phyloP scores from a whole-genome alignment of 2,797 vertebrate genomes.

The Masticophis lateralis region DNA sequence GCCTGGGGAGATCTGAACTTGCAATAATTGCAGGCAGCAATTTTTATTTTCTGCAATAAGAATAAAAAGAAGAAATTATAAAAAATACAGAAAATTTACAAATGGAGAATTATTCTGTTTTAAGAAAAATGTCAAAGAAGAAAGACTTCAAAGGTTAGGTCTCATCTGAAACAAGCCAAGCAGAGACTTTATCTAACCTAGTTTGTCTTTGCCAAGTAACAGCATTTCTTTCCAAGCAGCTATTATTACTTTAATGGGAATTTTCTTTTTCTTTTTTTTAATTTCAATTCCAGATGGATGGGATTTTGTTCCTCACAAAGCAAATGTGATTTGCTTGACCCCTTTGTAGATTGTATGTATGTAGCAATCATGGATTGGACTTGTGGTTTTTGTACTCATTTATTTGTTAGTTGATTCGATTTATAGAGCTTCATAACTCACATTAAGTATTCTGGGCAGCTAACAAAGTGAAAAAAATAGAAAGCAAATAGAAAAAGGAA shows the following conservation, averaged over 20 bases:
- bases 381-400: background rate
- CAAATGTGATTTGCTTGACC: background rate
- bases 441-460: background rate
- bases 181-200: background rate
- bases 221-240: background rate
- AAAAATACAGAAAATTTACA: background rate
- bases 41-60: background rate
- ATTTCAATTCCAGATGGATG: background rate
- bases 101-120: background rate
- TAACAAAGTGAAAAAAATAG: background rate
- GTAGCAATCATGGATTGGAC: background rate
- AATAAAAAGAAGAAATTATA: background rate
- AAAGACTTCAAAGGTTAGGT: background rate
- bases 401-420: background rate
- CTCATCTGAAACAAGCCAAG: background rate
- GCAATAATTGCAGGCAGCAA: no score
- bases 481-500: background rate
- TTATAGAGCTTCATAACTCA: background rate
- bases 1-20: no score
- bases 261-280: background rate
- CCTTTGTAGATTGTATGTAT: background rate
- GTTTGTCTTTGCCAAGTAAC: background rate
- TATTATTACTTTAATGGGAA: background rate
- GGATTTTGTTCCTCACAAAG: no score
- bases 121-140: background rate